Base-by-base conservation (phyloP, 2,888 invertebrate genomes). In the Trichopoda pennipes region DNA sequence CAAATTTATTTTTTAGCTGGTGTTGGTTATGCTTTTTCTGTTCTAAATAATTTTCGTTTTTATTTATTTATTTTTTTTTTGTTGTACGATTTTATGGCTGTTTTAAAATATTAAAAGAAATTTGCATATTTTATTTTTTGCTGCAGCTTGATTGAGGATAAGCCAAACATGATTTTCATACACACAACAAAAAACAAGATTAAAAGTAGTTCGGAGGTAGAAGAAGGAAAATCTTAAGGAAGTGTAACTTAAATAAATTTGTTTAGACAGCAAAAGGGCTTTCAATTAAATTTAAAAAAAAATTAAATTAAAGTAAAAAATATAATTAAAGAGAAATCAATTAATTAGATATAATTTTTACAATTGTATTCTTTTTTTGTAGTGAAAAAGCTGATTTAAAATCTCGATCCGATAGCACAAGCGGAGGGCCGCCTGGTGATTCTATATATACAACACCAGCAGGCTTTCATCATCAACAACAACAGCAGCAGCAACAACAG, bases 381-480 rank as follows among this genome's bases (percentile, higher is more conserved):
- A 91, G 91, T 88, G 91, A 91, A 87, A 91, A 91, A 84, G 91
- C 91, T 84, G 91, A 91, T 87, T 88, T 91, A 86, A 91, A 91
- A 86, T 91, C 91, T 84, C 90, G 91, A 81, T 91, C 91, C 64
- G 91, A 91, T 86, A 91, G 91, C 86, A 90, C 90, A 51, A 91
- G 91, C 81, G 95, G 94, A 14, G 95, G 94, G 8, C 93, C 95
- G 63, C 95, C 95, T 61, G 94, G 95, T 83, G 95, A 95, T 90
- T 95, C 95, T 23, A 94, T 95, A 78, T 95, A 95, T 91, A 94
- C 94, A 75, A 93, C 94, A 83, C 91, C 93, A 55, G 91, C 91
- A 66, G 91, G 91, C 72, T 91, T 91, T 85, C 91, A 90, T 87
- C 90, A 91, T 86, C 90, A 88, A 42, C 87, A 87, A 76, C 89